Conservation (phyloP, 1,140 invertebrate species). For the Bursaphelenchus mucronatus region DNA sequence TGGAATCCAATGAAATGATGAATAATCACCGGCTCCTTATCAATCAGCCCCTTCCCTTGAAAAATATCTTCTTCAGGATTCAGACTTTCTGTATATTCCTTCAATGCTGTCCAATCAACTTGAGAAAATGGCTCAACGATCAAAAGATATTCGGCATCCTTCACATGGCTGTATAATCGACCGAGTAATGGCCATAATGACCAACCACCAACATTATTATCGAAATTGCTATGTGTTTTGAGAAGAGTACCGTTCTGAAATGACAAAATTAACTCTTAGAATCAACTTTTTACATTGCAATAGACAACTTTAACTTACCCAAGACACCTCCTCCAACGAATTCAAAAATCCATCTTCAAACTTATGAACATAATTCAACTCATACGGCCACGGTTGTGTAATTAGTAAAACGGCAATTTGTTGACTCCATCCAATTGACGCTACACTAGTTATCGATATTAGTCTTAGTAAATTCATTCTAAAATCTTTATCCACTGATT, state of each 20-base stretch:
- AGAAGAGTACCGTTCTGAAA: constrained; percentile 5
- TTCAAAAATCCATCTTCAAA: constrained; percentile 4
- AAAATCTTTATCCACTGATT: not conserved
- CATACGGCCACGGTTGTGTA: constrained; percentile 18
- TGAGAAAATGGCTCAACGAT: constrained; percentile 23
- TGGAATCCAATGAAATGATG: constrained; percentile 27
- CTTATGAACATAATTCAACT: not conserved
- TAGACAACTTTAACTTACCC: too few relatives aligned
- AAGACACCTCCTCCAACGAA: constrained; percentile 1
- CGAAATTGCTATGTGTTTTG: constrained; percentile 19
- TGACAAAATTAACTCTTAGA: not conserved
- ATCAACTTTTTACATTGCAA: too few relatives aligned
- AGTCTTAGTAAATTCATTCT: not conserved
- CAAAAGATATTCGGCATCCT: constrained; percentile 16
- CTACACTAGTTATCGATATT: not conserved
- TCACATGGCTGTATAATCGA: not conserved
- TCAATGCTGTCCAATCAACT: constrained; percentile 10
- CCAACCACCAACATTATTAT: constrained; percentile 17
- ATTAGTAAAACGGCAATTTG: constrained; percentile 1
- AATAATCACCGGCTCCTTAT: constrained; percentile 27
- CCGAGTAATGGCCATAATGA: constrained; percentile 23
- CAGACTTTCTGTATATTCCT: not conserved
- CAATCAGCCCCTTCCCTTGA: constrained; percentile 17
- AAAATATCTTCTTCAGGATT: constrained; percentile 19
- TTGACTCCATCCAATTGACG: constrained; percentile 2